Evolutionary conservation across 2,113 vertebrate genomes (phyloP).

Genomic region (Corythaeola cristata): DNA sequence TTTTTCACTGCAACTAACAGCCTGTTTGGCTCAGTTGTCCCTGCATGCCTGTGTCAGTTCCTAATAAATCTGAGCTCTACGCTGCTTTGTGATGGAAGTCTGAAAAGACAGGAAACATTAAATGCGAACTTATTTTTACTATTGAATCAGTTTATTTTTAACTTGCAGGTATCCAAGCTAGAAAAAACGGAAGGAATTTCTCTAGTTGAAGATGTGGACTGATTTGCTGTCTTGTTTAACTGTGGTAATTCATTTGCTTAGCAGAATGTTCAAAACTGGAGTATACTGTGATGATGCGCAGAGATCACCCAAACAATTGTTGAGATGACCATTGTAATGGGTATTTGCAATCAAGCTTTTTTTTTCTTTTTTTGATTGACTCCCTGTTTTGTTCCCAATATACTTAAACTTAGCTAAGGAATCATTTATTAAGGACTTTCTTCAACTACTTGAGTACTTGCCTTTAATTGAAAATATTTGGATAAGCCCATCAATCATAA

Average conservation of each 20-base stretch:
- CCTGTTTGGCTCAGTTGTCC: background rate
- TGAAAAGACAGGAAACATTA: background rate
- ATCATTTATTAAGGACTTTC: background rate
- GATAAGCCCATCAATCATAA: background rate
- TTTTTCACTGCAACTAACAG: background rate
- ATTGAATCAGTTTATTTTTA: background rate
- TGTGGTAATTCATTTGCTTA: background rate
- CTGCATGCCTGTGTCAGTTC: background rate
- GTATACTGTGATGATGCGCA: background rate
- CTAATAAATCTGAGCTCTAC: background rate
- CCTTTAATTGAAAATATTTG: background rate
- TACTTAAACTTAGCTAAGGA: background rate
- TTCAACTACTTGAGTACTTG: background rate
- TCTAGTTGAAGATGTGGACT: slow-evolving; percentile 8
- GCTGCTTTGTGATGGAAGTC: background rate
- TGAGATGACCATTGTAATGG: background rate
- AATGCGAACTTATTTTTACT: background rate
- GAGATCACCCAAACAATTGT: background rate
- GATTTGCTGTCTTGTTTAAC: background rate
- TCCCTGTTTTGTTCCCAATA: background rate
- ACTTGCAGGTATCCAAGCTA: slow-evolving; percentile 63
- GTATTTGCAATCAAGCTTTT: background rate
- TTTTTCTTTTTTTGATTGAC: background rate
- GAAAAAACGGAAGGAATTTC: slow-evolving; percentile 34
- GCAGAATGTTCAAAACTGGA: background rate